Percentiles rank a stretch among this genome's conserved stretches.
Conservation (phyloP, 2,113 vertebrate species). For the Spilogale gracilis region DNA sequence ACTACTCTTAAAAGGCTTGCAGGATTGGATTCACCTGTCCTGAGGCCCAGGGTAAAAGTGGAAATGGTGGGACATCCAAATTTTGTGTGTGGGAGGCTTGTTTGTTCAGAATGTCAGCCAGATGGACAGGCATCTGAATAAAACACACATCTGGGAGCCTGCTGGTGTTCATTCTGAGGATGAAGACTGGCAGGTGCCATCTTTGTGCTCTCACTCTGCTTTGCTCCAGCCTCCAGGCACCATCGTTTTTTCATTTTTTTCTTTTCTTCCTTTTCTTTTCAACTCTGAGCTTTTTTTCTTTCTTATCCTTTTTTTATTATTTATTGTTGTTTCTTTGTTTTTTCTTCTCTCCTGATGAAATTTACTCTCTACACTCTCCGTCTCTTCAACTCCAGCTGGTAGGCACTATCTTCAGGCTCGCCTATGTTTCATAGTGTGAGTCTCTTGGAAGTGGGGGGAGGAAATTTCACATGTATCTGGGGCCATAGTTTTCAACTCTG, state of each 20-base stretch:
- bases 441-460: neutral
- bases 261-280: neutral
- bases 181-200: neutral
- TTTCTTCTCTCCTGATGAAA: neutral
- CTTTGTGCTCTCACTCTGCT: neutral
- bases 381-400: neutral
- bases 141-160: neutral
- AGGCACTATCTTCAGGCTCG: neutral
- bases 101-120: neutral
- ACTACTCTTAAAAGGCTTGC: neutral
- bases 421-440: too few relatives aligned
- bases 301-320: too few relatives aligned
- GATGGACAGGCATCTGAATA: neutral
- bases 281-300: neutral
- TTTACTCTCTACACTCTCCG: neutral
- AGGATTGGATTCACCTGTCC: neutral
- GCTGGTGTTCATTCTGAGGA: too few relatives aligned
- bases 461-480: too few relatives aligned
- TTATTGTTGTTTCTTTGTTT: neutral
- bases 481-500: neutral
- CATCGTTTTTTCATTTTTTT: neutral
- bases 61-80: neutral
- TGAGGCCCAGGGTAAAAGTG: neutral
- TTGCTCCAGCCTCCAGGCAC: neutral
- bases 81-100: neutral